These are phyloP conservation scores for Spheniscus humboldti DNA, from an alignment of 2,797 vertebrate species.

Conservation along the genomic window DNA sequence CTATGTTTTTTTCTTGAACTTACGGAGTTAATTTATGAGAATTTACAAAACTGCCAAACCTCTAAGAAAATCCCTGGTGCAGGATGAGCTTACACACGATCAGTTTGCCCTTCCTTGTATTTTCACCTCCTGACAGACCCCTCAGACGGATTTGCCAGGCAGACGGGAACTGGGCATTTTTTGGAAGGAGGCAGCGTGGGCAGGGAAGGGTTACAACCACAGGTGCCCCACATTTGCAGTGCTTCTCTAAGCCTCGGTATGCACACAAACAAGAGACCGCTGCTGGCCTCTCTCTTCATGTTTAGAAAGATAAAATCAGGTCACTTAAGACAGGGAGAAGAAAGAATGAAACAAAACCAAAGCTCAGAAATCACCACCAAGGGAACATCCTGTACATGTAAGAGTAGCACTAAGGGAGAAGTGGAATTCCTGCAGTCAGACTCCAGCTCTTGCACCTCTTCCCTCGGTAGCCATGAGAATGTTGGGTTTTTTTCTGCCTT, in stretches of 20 bases:
- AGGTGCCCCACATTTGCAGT: neutral
- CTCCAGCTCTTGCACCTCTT: neutral
- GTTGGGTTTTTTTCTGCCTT: neutral
- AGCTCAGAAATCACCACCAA: neutral
- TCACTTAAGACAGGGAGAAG: conserved; percentile 32
- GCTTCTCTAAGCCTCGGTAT: neutral
- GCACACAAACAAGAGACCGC: neutral
- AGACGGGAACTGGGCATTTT: fast-evolving
- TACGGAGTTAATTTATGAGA: neutral
- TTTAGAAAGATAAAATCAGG: conserved; percentile 52
- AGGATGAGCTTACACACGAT: neutral
- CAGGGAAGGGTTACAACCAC: conserved; percentile 17
- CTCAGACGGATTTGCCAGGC: neutral
- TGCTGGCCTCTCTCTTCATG: neutral
- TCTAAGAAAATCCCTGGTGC: neutral
- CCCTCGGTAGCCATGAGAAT: neutral
- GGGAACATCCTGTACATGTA: neutral
- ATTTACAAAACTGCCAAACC: neutral
- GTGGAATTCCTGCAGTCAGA: neutral
- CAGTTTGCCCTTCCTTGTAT: neutral
- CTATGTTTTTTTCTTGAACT: neutral
- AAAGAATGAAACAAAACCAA: neutral
- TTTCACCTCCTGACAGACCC: neutral
- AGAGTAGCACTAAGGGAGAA: neutral
- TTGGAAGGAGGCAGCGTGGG: neutral